phyloP scores from a whole-genome alignment of 2,113 vertebrate genomes.

The Glareola pratincola region DNA sequence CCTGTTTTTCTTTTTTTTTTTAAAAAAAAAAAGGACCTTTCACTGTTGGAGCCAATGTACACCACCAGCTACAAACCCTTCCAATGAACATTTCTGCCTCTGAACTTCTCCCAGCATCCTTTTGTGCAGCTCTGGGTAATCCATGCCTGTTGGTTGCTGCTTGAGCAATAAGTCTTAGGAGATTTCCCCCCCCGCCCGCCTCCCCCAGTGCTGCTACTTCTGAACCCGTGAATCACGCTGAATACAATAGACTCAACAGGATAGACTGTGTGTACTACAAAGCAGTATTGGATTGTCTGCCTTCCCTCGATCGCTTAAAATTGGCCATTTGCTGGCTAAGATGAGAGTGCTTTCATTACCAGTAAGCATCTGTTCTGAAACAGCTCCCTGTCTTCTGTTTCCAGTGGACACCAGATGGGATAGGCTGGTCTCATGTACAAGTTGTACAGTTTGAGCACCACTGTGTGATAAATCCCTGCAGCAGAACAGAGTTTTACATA shows the following conservation, averaged over 20 bases:
- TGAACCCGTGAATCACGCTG: background rate
- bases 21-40: background rate
- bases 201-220: background rate
- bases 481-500: background rate
- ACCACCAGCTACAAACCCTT: background rate
- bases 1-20: too few species aligned
- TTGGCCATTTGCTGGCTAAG: background rate
- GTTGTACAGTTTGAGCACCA: background rate
- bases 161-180: background rate
- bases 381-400: background rate
- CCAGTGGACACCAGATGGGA: background rate
- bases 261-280: background rate
- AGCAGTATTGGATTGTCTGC: background rate
- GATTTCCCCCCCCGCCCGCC: too few species aligned
- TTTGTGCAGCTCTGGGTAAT: background rate
- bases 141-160: background rate
- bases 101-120: background rate
- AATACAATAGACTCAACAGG: background rate
- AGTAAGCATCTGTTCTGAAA: background rate
- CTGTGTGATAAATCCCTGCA: background rate
- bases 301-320: background rate
- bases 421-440: background rate
- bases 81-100: background rate
- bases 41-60: background rate
- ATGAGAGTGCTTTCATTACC: background rate